phyloP scores from a whole-genome alignment of 2,797 vertebrate species.

The Paramormyrops hopkinsi region DNA sequence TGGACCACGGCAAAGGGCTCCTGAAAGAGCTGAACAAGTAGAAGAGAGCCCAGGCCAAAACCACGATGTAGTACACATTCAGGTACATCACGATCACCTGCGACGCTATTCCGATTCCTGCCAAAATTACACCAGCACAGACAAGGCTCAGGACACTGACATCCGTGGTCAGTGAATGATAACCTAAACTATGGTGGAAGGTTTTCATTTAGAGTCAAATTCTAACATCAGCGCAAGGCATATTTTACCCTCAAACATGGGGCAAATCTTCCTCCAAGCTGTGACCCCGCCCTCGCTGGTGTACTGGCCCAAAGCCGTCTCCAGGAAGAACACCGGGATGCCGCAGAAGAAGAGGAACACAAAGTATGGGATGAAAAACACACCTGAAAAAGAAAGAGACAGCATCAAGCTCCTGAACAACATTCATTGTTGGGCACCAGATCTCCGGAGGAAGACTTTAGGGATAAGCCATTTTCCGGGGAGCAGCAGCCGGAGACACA shows the following conservation, averaged over 20 bases:
- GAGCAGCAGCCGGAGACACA: background rate
- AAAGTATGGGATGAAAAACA: slow-evolving; percentile 89
- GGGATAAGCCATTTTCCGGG: background rate
- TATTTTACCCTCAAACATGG: slow-evolving; percentile 79
- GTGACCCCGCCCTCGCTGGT: slow-evolving; percentile 86
- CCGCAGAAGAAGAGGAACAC: slow-evolving; percentile 83
- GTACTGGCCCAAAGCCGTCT: slow-evolving; percentile 86
- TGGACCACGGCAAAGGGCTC: slow-evolving; percentile 75
- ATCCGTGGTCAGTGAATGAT: background rate
- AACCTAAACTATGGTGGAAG: background rate
- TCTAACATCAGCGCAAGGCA: background rate
- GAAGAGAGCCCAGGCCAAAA: slow-evolving; percentile 83
- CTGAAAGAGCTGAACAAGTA: slow-evolving; percentile 79
- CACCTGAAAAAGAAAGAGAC: slow-evolving; percentile 56
- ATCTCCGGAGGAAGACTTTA: background rate
- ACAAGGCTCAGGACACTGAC: background rate
- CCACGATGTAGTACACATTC: slow-evolving; percentile 81
- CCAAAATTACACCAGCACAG: background rate
- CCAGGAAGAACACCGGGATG: slow-evolving; percentile 85
- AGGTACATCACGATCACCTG: slow-evolving; percentile 76
- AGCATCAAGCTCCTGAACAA: background rate
- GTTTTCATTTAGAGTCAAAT: background rate
- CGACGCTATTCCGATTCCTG: slow-evolving; percentile 81
- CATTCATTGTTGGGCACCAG: background rate
- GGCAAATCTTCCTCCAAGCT: slow-evolving; percentile 91